These are phyloP conservation scores for Halichoerus grypus DNA, from an alignment of 2,113 vertebrate genomes.

Conservation along the genomic window DNA sequence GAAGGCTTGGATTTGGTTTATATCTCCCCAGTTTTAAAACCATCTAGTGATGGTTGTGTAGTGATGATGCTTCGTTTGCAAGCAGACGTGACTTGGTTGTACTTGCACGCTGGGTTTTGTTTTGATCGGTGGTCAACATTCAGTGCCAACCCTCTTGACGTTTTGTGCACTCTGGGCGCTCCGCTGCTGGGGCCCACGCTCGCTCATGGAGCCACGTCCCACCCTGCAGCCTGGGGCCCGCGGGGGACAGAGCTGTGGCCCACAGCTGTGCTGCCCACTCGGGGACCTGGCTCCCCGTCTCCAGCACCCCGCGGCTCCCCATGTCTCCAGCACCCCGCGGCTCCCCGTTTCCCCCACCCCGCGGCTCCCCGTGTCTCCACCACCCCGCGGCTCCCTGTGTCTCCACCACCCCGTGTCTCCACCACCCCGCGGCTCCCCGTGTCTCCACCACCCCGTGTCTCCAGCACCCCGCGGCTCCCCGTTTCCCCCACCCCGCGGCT, in stretches of 20 bases:
- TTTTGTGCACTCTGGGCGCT: fast-evolving
- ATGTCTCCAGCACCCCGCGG: too few relatives aligned
- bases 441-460: too few relatives aligned
- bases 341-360: too few relatives aligned
- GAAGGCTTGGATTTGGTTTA: neutral
- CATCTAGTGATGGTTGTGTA: too few relatives aligned
- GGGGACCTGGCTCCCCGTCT: neutral
- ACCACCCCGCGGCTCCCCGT: too few relatives aligned
- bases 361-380: too few relatives aligned
- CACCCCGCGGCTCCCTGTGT: too few relatives aligned
- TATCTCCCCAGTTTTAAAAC: neutral
- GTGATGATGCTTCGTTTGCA: neutral
- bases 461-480: too few relatives aligned
- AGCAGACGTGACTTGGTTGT: neutral
- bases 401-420: neutral
- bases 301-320: too few relatives aligned
- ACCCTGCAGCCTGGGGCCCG: neutral
- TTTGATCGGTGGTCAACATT: fast-evolving
- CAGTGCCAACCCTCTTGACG: fast-evolving
- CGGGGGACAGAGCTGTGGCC: neutral
- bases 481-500: too few relatives aligned
- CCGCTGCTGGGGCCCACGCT: neutral
- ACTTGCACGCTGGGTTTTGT: neutral
- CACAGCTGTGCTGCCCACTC: neutral
- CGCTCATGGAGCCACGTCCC: neutral